These are phyloP conservation scores for Phenganax marumi DNA, from an alignment of 92 coral and sea anemone genomes.

Conservation along the genomic window DNA sequence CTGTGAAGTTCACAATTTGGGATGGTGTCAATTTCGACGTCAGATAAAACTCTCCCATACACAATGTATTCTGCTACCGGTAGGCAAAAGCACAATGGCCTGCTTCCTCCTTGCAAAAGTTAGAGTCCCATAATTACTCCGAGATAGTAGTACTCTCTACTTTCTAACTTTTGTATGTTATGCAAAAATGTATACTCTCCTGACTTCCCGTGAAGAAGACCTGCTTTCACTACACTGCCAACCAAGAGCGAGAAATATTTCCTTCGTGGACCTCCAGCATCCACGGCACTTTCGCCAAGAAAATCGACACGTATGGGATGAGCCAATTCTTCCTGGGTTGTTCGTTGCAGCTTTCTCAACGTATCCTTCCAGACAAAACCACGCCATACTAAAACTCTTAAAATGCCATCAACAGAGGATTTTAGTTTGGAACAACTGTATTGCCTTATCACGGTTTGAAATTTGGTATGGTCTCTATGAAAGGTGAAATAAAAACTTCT, in stretches of 20 bases:
- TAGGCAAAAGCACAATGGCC: background rate
- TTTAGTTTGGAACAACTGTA: background rate
- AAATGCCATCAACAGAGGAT: background rate
- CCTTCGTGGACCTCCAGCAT: slow-evolving; percentile 35
- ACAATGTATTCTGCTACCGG: slow-evolving; percentile 21
- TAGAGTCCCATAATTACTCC: slow-evolving; percentile 5
- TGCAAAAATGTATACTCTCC: slow-evolving; percentile 8
- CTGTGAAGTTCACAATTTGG: slow-evolving; percentile 6
- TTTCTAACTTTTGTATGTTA: slow-evolving; percentile 23
- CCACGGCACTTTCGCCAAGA: background rate
- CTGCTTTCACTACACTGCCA: slow-evolving; percentile 15
- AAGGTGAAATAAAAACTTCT: background rate
- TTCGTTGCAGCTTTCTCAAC: slow-evolving; percentile 4
- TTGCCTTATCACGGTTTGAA: slow-evolving; percentile 10
- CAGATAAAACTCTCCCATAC: background rate
- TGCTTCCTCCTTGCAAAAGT: slow-evolving; percentile 25
- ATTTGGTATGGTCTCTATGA: background rate
- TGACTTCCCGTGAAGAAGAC: background rate
- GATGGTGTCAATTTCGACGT: background rate
- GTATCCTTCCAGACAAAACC: slow-evolving; percentile 22
- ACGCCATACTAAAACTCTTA: slow-evolving; percentile 8
- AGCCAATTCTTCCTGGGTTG: slow-evolving; percentile 15
- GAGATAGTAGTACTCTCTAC: background rate
- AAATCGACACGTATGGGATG: slow-evolving; percentile 5
- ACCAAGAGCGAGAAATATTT: background rate